Conservation (phyloP, 2,797 vertebrate species). For the Lepilemur septentrionalis region DNA sequence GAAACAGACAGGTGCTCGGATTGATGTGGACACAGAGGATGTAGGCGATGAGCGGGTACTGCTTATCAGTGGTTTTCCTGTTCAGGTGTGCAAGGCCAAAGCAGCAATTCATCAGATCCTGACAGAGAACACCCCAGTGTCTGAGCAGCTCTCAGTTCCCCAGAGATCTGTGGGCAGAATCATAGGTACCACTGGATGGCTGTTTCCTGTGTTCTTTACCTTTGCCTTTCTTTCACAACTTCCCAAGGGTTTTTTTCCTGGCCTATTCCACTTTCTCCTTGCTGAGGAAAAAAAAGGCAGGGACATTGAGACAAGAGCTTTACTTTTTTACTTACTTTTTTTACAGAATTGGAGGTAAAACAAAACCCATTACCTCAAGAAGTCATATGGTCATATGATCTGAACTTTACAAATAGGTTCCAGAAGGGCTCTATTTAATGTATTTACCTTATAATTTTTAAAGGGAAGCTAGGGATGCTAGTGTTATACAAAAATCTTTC, state of each 20-base stretch:
- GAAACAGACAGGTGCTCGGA: conserved; percentile 88
- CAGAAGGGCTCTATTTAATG: background rate
- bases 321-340: conserved; percentile 4
- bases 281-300: background rate
- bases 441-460: background rate
- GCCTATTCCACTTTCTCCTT: background rate
- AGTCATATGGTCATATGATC: conserved; percentile 19
- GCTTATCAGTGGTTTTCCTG: conserved; percentile 89
- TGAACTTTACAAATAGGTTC: background rate
- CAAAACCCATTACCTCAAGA: background rate
- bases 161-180: conserved; percentile 90
- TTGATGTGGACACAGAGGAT: conserved; percentile 80
- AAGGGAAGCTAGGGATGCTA: background rate
- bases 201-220: background rate
- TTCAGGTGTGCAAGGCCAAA: conserved; percentile 89
- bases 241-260: background rate
- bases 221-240: conserved; percentile 13
- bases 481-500: background rate
- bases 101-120: conserved; percentile 89
- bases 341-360: background rate
- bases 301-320: conserved; percentile 9
- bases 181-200: conserved; percentile 87
- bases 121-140: conserved; percentile 83
- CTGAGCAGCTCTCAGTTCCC: conserved; percentile 89
- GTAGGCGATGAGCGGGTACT: conserved; percentile 81